Evolutionary conservation across 2,797 vertebrate species (phyloP).

Genomic region (Pangasius sanitwongsei): DNA sequence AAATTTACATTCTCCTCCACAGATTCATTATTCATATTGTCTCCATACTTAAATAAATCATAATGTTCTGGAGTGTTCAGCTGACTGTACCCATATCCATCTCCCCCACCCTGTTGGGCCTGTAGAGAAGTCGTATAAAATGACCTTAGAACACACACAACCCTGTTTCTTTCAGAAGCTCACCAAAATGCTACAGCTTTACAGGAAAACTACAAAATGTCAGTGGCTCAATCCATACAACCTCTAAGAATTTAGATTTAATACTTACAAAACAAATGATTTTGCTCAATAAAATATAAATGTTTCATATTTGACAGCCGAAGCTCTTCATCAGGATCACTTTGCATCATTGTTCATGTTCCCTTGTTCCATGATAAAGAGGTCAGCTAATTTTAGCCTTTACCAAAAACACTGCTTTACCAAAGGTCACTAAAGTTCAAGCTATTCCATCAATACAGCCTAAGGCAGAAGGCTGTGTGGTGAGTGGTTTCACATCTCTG

Average conservation of each 20-base stretch:
- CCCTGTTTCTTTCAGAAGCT: background rate
- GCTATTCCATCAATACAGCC: constrained; percentile 45
- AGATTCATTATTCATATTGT: constrained; percentile 88
- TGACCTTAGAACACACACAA: constrained; percentile 65
- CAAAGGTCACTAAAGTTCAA: constrained; percentile 52
- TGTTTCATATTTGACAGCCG: background rate
- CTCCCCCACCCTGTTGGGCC: constrained; percentile 43
- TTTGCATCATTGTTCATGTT: background rate
- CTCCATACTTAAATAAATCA: constrained; percentile 87
- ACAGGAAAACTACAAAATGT: background rate
- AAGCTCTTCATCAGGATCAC: background rate
- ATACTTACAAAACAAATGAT: background rate
- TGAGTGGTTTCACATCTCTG: constrained; percentile 59
- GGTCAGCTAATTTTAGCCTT: background rate
- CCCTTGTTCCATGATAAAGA: background rate
- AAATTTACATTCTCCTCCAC: constrained; percentile 85
- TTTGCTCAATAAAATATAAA: background rate
- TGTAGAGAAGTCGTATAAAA: constrained; percentile 53
- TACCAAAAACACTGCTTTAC: background rate
- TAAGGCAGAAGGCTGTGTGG: constrained; percentile 20
- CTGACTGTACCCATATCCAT: constrained; percentile 65
- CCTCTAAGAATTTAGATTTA: background rate
- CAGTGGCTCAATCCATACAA: background rate
- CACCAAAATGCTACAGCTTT: background rate
- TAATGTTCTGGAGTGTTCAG: constrained; percentile 83